Evolutionary conservation across 2,797 vertebrate species (phyloP).

Genomic region (Alca torda): DNA sequence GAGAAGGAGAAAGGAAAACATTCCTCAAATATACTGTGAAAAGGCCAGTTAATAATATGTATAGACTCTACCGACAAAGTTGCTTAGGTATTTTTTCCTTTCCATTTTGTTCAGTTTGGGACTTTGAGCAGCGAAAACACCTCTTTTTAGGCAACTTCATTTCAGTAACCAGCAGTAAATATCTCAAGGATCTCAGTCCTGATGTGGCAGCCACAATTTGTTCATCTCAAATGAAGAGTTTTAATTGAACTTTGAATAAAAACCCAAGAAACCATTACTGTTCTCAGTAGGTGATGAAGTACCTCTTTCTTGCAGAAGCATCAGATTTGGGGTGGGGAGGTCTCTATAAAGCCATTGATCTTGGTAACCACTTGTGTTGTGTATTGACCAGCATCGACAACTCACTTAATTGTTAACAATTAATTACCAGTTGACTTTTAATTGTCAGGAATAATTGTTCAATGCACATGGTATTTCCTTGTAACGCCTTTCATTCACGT

Average conservation of each 20-base stretch:
- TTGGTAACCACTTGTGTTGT: not conserved
- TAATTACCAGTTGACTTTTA: not conserved
- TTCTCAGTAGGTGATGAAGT: not conserved
- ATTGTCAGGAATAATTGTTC: not conserved
- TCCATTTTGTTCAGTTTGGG: not conserved
- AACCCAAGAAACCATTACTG: slow-evolving; percentile 9
- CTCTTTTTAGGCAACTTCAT: not conserved
- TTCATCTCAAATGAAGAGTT: not conserved
- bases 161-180: not conserved
- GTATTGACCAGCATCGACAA: not conserved
- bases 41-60: not conserved
- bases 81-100: not conserved
- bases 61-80: not conserved
- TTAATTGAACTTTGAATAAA: not conserved
- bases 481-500: not conserved
- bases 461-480: not conserved
- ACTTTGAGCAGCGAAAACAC: not conserved
- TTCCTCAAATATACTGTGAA: not conserved
- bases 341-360: not conserved
- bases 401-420: not conserved
- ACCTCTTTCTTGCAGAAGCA: not conserved
- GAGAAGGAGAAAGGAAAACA: not conserved
- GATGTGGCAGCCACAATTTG: not conserved
- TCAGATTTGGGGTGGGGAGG: not conserved
- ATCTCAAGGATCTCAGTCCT: not conserved